phyloP scores from a whole-genome alignment of 2,797 vertebrate species.

The Eleutherodactylus coqui region DNA sequence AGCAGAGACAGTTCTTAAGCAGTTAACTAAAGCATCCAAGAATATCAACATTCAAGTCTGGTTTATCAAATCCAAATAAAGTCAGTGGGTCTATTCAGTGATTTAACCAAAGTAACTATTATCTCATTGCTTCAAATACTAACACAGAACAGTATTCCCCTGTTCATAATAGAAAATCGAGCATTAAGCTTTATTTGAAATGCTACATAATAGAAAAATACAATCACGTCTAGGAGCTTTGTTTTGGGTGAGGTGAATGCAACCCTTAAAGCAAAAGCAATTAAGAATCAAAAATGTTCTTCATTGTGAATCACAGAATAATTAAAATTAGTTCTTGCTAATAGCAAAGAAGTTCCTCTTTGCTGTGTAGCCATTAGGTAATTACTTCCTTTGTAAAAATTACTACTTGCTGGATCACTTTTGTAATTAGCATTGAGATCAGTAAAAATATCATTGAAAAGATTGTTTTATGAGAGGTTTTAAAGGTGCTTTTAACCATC shows the following conservation, averaged over 20 bases:
- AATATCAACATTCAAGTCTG: too few species aligned
- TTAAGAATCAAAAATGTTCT: neutral
- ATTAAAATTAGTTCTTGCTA: neutral
- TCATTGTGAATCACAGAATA: neutral
- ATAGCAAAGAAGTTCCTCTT: neutral
- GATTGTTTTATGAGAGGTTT: constrained; percentile 4
- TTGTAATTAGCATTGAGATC: neutral
- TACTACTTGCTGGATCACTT: neutral
- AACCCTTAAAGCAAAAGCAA: constrained; percentile 5
- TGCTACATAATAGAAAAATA: neutral
- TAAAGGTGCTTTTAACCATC: constrained; percentile 16
- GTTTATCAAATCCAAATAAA: too few species aligned
- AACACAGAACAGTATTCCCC: too few species aligned
- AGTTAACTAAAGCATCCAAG: too few species aligned
- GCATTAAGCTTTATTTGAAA: neutral
- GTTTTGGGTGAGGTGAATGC: neutral
- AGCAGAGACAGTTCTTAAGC: too few species aligned
- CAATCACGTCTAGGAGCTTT: neutral
- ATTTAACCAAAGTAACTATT: too few species aligned
- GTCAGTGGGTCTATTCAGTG: too few species aligned
- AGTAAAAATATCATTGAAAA: neutral
- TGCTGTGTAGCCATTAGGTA: neutral
- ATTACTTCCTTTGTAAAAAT: neutral
- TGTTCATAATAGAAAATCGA: neutral
- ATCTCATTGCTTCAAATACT: too few species aligned